phyloP scores from a whole-genome alignment of 2,888 invertebrate species.

The Pammene fasciana region DNA sequence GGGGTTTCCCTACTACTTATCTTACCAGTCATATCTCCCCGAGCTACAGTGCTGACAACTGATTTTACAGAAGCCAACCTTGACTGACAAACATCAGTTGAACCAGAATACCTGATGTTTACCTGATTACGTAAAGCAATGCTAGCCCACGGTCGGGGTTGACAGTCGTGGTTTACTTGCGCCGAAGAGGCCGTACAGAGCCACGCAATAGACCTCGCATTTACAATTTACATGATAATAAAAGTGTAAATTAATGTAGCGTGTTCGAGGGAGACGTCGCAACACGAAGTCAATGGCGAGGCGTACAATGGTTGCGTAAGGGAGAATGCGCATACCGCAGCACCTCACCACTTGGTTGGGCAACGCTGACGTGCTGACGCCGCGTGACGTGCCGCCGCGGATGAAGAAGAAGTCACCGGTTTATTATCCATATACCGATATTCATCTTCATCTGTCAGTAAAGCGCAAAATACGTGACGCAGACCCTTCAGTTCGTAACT shows the following conservation, averaged over 20 bases:
- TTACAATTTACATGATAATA: slow-evolving; percentile 19
- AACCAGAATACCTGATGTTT: too few relatives aligned
- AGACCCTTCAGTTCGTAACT: background rate
- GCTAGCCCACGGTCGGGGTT: too few relatives aligned
- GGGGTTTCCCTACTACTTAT: background rate
- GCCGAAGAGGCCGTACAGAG: background rate
- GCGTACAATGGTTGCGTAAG: slow-evolving; percentile 20
- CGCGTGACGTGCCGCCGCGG: slow-evolving; percentile 9
- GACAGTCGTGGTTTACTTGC: too few relatives aligned
- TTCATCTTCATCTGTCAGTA: background rate
- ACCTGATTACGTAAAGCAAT: too few relatives aligned
- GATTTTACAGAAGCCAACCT: too few relatives aligned
- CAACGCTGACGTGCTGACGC: slow-evolving; percentile 21
- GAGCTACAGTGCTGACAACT: too few relatives aligned
- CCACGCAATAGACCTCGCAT: background rate
- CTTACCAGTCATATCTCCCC: background rate
- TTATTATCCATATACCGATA: background rate
- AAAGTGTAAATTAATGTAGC: slow-evolving; percentile 18
- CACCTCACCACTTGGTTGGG: slow-evolving; percentile 18
- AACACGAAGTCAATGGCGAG: slow-evolving; percentile 14
- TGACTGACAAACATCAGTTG: too few relatives aligned
- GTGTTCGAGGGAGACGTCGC: slow-evolving; percentile 21
- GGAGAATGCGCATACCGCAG: slow-evolving; percentile 24
- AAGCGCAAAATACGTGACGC: background rate
- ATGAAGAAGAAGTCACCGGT: background rate